Percentiles rank a stretch among this genome's conserved stretches.
These are phyloP conservation scores for Noctua fimbriata DNA, from an alignment of 2,888 invertebrate genomes.

Conservation along the genomic window DNA sequence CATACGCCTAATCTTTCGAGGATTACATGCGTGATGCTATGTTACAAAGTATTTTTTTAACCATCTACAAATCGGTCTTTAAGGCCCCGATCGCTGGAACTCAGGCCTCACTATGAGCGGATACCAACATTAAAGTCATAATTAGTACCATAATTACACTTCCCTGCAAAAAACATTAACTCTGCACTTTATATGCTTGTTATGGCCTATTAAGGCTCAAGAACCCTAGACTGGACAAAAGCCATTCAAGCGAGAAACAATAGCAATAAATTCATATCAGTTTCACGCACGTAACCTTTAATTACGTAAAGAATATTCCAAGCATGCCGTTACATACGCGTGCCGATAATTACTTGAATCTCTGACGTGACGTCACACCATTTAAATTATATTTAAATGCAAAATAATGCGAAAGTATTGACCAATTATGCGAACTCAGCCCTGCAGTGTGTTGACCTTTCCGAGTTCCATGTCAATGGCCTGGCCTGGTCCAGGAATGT, in stretches of 20 bases:
- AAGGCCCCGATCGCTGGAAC: background rate
- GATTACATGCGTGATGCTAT: background rate
- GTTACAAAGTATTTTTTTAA: background rate
- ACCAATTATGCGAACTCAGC: constrained; percentile 73
- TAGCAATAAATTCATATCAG: constrained; percentile 63
- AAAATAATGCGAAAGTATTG: constrained; percentile 73
- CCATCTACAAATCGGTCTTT: too few relatives aligned
- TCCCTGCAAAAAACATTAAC: constrained; percentile 33
- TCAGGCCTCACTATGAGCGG: background rate
- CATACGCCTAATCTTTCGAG: background rate
- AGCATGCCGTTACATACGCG: constrained; percentile 71
- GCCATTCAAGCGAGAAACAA: constrained; percentile 58
- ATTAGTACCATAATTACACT: constrained; percentile 28
- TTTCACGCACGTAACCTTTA: constrained; percentile 64
- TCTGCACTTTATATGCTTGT: constrained; percentile 24
- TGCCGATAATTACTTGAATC: constrained; percentile 72
- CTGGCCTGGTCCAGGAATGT: constrained; percentile 68
- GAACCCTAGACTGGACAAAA: constrained; percentile 57
- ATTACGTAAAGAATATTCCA: constrained; percentile 71
- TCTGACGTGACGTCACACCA: constrained; percentile 79
- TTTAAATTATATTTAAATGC: constrained; percentile 74
- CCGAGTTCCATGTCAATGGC: constrained; percentile 78
- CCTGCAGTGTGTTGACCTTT: constrained; percentile 79
- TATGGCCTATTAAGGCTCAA: constrained; percentile 35
- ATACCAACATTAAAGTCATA: constrained; percentile 14